Conservation (phyloP, 2,113 vertebrate species). For the Ictalurus furcatus region DNA sequence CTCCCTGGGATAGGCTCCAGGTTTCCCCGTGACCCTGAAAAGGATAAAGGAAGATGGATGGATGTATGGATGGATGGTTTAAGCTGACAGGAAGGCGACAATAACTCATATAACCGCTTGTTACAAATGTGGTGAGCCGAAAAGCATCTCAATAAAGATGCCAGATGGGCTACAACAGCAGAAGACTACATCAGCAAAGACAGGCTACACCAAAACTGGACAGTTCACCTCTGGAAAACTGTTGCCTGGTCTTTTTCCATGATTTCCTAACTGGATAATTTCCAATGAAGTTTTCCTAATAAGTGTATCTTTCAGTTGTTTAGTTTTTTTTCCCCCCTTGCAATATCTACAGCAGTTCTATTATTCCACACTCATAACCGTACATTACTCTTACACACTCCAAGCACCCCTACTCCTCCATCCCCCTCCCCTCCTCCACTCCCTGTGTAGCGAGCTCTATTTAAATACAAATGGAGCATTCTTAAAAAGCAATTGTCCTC, state of each 20-base stretch:
- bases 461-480: slow-evolving; percentile 58
- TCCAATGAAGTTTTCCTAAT: neutral
- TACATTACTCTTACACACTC: slow-evolving; percentile 27
- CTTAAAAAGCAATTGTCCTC: slow-evolving; percentile 59
- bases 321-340: slow-evolving; percentile 7
- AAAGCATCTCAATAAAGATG: neutral
- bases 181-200: neutral
- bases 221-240: neutral
- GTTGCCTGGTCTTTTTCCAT: neutral
- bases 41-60: too few relatives aligned
- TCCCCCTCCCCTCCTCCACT: neutral
- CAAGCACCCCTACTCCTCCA: neutral
- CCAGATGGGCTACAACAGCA: neutral
- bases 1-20: too few relatives aligned
- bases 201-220: neutral
- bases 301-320: neutral
- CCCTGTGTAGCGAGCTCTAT: slow-evolving; percentile 37
- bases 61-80: neutral
- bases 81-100: neutral
- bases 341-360: slow-evolving; percentile 3
- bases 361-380: slow-evolving; percentile 22
- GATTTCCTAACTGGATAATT: neutral
- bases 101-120: neutral
- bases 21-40: too few relatives aligned
- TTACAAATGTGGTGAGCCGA: neutral